phyloP scores from a whole-genome alignment of 1,140 invertebrate genomes.

The Drosophila malerkotliana region DNA sequence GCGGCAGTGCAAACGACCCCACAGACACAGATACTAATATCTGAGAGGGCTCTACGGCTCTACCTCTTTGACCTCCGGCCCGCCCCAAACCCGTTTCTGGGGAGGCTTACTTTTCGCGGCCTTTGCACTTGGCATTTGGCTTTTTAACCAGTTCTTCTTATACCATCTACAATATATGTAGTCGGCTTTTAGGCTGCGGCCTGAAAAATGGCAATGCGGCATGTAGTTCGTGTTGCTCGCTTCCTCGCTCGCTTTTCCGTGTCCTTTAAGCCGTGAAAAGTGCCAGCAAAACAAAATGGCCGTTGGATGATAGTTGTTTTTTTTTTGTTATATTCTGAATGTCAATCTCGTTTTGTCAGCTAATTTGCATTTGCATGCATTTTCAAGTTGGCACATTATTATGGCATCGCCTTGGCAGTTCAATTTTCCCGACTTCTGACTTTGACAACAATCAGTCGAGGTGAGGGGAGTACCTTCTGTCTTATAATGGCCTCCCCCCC shows the following conservation, averaged over 20 bases:
- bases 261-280: constrained; percentile 1
- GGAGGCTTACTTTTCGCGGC: neutral
- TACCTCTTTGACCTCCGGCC: too few species aligned
- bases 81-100: too few species aligned
- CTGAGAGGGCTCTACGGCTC: too few species aligned
- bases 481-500: neutral
- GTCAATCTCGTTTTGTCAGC: constrained; percentile 60
- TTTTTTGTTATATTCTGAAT: constrained; percentile 39
- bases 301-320: constrained; percentile 1
- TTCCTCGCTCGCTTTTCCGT: constrained; percentile 3
- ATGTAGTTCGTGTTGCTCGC: constrained; percentile 16
- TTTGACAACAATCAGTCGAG: constrained; percentile 14
- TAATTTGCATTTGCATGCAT: constrained; percentile 75
- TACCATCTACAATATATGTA: neutral
- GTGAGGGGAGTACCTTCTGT: neutral
- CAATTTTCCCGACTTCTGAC: constrained; percentile 34
- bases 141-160: constrained; percentile 16
- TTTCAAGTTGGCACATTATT: constrained; percentile 35
- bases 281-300: constrained; percentile 25
- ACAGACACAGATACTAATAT: constrained; percentile 12
- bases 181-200: constrained; percentile 55
- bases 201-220: constrained; percentile 49
- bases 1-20: constrained; percentile 54
- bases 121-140: constrained; percentile 29
- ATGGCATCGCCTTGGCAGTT: constrained; percentile 24